These are phyloP conservation scores for Thalpophila matura DNA, from an alignment of 2,888 invertebrate genomes.

Conservation along the genomic window DNA sequence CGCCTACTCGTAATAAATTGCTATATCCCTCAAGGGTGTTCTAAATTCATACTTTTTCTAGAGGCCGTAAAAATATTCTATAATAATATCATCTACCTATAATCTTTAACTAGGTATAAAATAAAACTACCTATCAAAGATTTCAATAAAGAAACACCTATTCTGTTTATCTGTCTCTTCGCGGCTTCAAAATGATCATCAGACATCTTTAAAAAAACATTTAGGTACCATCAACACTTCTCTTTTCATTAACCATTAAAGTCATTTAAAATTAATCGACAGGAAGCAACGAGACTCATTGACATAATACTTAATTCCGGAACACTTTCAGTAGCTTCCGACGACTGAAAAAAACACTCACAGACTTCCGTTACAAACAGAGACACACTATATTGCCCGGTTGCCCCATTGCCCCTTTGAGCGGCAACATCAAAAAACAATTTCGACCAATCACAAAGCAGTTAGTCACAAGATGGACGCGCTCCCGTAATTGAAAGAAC, in stretches of 20 bases:
- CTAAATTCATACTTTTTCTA: conserved; percentile 42
- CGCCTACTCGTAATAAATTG: background rate
- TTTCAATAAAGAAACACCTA: no score
- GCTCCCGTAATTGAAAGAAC: conserved; percentile 61
- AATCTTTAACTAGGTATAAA: no score
- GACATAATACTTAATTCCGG: conserved; percentile 44
- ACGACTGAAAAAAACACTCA: conserved; percentile 57
- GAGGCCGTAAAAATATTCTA: conserved; percentile 15
- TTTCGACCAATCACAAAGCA: conserved; percentile 65
- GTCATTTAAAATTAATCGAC: conserved; percentile 43
- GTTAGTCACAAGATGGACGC: conserved; percentile 56
- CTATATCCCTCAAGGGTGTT: background rate
- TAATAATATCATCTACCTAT: conserved; percentile 5
- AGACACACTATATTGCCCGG: conserved; percentile 21
- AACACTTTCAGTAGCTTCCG: conserved; percentile 53
- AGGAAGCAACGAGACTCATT: conserved; percentile 48
- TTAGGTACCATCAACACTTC: conserved; percentile 4
- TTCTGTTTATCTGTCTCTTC: no score
- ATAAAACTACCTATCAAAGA: no score
- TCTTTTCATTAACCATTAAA: conserved; percentile 18
- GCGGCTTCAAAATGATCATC: no score
- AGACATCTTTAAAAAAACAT: background rate
- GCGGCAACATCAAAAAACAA: conserved; percentile 67
- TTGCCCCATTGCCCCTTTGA: conserved; percentile 36
- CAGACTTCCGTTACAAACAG: conserved; percentile 57